Percentiles rank a stretch among this genome's conserved stretches.
These are phyloP conservation scores for Lepus townsendii DNA, from an alignment of 2,797 vertebrate species.

Conservation along the genomic window DNA sequence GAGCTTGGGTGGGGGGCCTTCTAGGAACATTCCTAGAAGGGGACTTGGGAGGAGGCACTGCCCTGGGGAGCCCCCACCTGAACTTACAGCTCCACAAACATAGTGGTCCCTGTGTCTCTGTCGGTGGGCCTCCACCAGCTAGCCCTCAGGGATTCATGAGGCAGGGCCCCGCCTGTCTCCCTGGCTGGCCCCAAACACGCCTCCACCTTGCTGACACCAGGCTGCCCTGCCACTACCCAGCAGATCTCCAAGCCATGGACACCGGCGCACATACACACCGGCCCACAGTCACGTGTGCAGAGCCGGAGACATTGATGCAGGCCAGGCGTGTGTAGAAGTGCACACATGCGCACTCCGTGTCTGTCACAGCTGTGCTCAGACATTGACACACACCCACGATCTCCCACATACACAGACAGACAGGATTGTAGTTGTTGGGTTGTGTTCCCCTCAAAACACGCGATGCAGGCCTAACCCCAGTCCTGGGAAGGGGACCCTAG, in stretches of 20 bases:
- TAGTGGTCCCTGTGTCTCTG: background rate
- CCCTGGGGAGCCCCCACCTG: background rate
- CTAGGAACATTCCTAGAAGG: slow-evolving; percentile 80
- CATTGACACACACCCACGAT: background rate
- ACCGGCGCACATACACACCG: no score
- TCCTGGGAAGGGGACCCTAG: background rate
- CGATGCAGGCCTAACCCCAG: background rate
- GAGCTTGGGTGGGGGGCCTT: slow-evolving; percentile 71
- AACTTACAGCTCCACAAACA: background rate
- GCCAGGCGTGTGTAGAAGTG: no score
- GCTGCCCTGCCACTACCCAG: background rate
- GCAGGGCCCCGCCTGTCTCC: background rate
- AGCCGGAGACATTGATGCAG: background rate
- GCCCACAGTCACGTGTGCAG: background rate
- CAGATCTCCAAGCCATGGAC: background rate
- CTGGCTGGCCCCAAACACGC: background rate
- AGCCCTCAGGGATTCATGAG: background rate
- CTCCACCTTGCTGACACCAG: background rate
- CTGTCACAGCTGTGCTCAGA: no score
- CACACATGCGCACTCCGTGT: no score
- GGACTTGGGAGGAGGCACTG: background rate
- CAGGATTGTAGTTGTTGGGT: background rate
- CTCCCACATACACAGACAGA: background rate
- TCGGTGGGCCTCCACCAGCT: background rate
- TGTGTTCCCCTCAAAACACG: background rate